phyloP scores from a whole-genome alignment of 1,140 invertebrate genomes.

The Galleria mellonella region DNA sequence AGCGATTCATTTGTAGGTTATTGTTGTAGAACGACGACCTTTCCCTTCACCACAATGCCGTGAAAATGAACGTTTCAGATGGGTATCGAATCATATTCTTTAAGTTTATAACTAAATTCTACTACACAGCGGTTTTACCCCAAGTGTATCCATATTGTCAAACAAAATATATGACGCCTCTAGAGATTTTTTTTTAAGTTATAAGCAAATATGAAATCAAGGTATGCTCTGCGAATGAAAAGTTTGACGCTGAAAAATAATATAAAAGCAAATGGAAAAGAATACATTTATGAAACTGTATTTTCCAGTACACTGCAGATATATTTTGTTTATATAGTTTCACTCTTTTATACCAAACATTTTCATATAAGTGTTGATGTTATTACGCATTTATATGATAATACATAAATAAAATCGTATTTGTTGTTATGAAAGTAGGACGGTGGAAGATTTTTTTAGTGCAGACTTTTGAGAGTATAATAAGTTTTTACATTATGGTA shows the following conservation, averaged over 20 bases:
- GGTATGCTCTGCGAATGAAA: conserved; percentile 11
- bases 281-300: not conserved
- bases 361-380: conserved; percentile 17
- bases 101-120: conserved; percentile 29
- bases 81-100: conserved; percentile 14
- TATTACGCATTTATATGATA: conserved; percentile 31
- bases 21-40: conserved; percentile 9
- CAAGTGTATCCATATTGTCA: conserved; percentile 23
- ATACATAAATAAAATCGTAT: conserved; percentile 20
- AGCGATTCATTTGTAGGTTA: conserved; percentile 8
- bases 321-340: conserved; percentile 3
- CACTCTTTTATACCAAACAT: conserved; percentile 21
- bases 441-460: not conserved
- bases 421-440: conserved; percentile 14
- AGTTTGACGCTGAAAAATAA: conserved; percentile 10
- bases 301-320: not conserved
- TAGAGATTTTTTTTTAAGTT: conserved; percentile 12
- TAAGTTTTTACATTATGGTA: too few relatives aligned
- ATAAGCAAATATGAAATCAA: conserved; percentile 11
- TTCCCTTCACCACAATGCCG: conserved; percentile 9
- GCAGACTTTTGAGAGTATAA: not conserved
- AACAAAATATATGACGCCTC: conserved; percentile 13
- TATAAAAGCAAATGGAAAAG: conserved; percentile 4
- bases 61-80: not conserved
- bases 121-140: conserved; percentile 6